Conservation (phyloP, 2,113 vertebrate species). For the Myrmophylax atrothorax region DNA sequence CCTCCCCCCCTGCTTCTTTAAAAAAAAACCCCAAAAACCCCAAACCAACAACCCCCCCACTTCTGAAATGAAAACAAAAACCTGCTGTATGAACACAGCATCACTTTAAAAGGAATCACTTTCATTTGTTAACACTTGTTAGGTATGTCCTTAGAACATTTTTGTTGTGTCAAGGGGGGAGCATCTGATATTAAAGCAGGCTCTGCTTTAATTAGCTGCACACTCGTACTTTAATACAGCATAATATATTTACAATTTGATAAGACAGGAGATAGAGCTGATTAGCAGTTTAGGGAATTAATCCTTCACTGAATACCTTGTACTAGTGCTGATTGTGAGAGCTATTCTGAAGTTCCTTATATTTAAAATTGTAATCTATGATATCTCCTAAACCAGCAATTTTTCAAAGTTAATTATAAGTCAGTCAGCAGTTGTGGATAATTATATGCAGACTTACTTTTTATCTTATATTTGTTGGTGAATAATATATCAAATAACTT, state of each 20-base stretch:
- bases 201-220: slow-evolving; percentile 51
- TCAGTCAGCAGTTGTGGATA: slow-evolving; percentile 54
- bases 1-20: background rate
- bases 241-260: slow-evolving; percentile 69
- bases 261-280: slow-evolving; percentile 53
- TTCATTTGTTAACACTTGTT: slow-evolving; percentile 15
- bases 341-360: slow-evolving; percentile 38
- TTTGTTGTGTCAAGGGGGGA: background rate
- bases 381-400: slow-evolving; percentile 52
- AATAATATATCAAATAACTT: slow-evolving; percentile 37
- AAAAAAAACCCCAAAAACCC: background rate
- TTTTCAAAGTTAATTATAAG: slow-evolving; percentile 70
- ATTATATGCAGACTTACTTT: slow-evolving; percentile 33
- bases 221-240: slow-evolving; percentile 35
- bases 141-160: slow-evolving; percentile 5
- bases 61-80: background rate
- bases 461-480: slow-evolving; percentile 49
- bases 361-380: slow-evolving; percentile 55
- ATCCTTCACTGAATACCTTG: slow-evolving; percentile 49
- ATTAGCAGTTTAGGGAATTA: slow-evolving; percentile 50
- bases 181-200: slow-evolving; percentile 30
- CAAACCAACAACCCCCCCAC: too few species aligned
- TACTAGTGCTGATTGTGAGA: slow-evolving; percentile 22
- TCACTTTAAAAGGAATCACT: background rate
- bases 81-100: background rate